A percentile compares a stretch with the other conserved stretches of the same genome.
Conservation (phyloP, 1,140 invertebrate genomes). For the Papilio helenus region DNA sequence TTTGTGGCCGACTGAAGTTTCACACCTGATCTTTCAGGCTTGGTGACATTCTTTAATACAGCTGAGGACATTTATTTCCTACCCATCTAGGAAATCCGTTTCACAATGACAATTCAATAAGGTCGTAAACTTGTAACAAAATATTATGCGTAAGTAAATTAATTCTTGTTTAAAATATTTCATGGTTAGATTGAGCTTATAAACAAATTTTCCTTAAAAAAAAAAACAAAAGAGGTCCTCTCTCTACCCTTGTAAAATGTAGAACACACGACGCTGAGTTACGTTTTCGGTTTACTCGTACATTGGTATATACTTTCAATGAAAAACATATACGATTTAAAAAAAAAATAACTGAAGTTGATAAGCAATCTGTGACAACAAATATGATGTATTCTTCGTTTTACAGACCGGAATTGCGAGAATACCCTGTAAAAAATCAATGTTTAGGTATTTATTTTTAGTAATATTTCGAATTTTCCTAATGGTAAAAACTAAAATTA, state of each 20-base stretch:
- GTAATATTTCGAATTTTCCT: too few species aligned
- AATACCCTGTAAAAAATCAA: too few species aligned
- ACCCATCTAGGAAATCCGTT: background rate
- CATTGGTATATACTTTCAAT: background rate
- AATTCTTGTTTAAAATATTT: too few species aligned
- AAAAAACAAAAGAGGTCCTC: too few species aligned
- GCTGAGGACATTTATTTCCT: background rate
- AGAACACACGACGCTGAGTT: background rate
- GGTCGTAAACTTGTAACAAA: background rate
- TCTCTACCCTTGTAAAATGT: background rate
- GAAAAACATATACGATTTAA: background rate
- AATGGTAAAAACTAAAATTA: too few species aligned
- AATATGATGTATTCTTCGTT: too few species aligned
- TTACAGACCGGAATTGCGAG: too few species aligned
- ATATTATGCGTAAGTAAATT: too few species aligned
- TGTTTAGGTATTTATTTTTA: too few species aligned
- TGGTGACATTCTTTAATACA: background rate
- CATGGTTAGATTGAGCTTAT: too few species aligned
- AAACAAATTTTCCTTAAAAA: too few species aligned
- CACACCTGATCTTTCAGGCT: background rate
- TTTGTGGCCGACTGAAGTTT: slow-evolving; percentile 2
- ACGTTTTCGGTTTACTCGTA: background rate
- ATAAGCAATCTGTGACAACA: slow-evolving; percentile 14
- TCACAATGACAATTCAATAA: background rate
- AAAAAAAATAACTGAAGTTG: slow-evolving; percentile 7